Percentiles rank a stretch among this genome's conserved stretches.
Conservation (phyloP, 2,113 vertebrate species). For the Spilogale gracilis region DNA sequence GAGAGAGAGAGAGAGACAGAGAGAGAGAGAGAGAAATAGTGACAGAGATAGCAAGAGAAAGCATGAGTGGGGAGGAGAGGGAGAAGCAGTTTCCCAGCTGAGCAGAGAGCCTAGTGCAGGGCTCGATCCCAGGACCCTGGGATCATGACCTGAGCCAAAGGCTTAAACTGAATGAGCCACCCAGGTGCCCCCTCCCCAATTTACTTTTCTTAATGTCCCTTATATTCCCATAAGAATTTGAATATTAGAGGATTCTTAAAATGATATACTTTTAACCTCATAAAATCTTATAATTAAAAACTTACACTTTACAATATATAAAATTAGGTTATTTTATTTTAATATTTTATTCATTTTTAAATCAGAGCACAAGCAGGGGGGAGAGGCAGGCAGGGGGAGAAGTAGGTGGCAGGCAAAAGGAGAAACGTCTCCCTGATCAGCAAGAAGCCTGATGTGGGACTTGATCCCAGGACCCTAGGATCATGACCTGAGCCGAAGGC, state of each 20-base stretch:
- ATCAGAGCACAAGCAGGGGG: no score
- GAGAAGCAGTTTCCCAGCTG: background rate
- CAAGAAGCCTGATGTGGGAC: no score
- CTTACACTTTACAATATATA: background rate
- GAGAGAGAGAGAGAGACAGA: background rate
- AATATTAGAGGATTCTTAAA: conserved; percentile 45
- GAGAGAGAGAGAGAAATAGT: background rate
- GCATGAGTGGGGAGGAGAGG: background rate
- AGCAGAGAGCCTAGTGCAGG: background rate
- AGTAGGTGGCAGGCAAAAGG: no score
- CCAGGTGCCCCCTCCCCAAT: background rate
- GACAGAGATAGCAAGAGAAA: no score
- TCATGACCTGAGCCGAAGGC: no score
- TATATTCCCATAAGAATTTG: background rate
- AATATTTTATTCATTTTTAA: no score
- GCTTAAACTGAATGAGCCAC: background rate
- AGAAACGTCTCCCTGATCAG: no score
- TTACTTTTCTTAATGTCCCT: background rate
- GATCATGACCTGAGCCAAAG: background rate
- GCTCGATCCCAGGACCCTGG: background rate
- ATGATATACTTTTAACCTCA: conserved; percentile 13
- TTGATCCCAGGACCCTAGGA: no score
- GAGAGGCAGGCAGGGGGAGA: no score
- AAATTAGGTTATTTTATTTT: background rate
- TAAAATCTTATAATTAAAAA: conserved; percentile 3